A percentile compares a stretch with the other conserved stretches of the same genome.
These are phyloP conservation scores for Brachymystax lenok DNA, from an alignment of 2,797 vertebrate species.

Conservation along the genomic window DNA sequence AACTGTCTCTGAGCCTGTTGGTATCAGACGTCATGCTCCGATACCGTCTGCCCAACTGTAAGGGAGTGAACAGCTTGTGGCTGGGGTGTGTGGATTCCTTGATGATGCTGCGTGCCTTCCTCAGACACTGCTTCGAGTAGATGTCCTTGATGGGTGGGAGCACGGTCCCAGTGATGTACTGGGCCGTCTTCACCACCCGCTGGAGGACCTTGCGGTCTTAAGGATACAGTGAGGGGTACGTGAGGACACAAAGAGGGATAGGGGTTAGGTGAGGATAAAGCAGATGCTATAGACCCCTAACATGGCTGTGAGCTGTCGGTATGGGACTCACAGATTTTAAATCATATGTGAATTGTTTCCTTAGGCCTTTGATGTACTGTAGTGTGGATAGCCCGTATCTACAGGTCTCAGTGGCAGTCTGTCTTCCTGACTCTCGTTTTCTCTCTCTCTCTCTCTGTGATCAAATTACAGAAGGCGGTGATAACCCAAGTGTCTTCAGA, in stretches of 20 bases:
- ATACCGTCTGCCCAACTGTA: too few relatives aligned
- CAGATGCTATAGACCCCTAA: background rate
- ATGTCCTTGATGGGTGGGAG: too few relatives aligned
- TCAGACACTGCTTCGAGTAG: too few relatives aligned
- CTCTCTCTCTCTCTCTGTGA: too few relatives aligned
- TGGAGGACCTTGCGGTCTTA: too few relatives aligned
- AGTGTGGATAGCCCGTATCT: background rate
- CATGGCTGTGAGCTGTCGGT: background rate
- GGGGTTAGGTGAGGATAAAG: background rate
- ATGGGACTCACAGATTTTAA: background rate
- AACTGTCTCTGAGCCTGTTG: too few relatives aligned
- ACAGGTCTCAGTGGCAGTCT: background rate
- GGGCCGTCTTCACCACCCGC: too few relatives aligned
- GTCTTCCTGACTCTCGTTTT: background rate
- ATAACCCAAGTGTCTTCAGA: slow-evolving; percentile 95
- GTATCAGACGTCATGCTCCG: too few relatives aligned
- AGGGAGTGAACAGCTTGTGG: too few relatives aligned
- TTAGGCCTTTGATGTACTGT: background rate
- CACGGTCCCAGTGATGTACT: too few relatives aligned
- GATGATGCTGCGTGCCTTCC: too few relatives aligned
- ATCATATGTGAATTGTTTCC: background rate
- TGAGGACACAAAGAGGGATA: background rate
- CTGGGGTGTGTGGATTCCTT: too few relatives aligned
- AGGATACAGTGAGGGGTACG: background rate
- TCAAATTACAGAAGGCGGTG: slow-evolving; percentile 86